phyloP scores from a whole-genome alignment of 2,113 vertebrate species.

The Marmota monax region DNA sequence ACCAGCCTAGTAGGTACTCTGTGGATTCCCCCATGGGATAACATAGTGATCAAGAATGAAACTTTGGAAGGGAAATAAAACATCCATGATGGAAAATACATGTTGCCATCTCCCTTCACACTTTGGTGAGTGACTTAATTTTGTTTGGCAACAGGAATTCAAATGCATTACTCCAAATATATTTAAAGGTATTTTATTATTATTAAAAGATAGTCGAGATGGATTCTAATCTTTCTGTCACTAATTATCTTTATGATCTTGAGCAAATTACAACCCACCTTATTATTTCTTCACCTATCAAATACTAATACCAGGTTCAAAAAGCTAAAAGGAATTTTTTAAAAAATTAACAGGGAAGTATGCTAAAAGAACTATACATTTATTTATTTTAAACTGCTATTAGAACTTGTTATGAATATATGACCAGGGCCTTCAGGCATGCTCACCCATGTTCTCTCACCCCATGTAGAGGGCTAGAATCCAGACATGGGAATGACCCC shows the following conservation, averaged over 20 bases:
- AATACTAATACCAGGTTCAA: conserved; percentile 6
- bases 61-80: neutral
- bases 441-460: neutral
- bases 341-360: neutral
- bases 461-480: neutral
- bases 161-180: neutral
- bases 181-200: conserved; percentile 38
- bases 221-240: neutral
- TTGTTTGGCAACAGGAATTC: conserved; percentile 9
- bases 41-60: neutral
- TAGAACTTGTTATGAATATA: neutral
- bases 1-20: neutral
- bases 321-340: neutral
- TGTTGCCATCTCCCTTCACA: neutral
- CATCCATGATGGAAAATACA: neutral
- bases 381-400: neutral
- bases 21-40: neutral
- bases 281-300: neutral
- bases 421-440: neutral
- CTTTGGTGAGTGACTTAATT: neutral
- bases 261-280: neutral
- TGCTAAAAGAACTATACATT: neutral
- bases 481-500: neutral
- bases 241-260: conserved; percentile 22
- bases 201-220: neutral